A percentile compares a stretch with the other conserved stretches of the same genome.
These are phyloP conservation scores for Narcine bancroftii DNA, from an alignment of 2,113 vertebrate genomes.

Conservation along the genomic window DNA sequence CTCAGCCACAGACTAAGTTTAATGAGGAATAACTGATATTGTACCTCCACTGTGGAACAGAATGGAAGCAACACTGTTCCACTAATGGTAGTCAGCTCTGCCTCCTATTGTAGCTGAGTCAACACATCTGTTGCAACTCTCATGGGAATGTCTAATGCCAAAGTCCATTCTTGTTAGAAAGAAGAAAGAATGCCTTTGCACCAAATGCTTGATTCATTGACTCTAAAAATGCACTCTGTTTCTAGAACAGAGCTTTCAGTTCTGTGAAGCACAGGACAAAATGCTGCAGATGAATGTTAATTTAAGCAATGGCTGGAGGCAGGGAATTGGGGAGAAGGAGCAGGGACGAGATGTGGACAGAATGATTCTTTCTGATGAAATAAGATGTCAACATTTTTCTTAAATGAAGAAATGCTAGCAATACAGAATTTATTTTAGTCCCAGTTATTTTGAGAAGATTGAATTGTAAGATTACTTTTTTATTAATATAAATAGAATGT, in stretches of 20 bases:
- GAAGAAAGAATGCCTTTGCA: not conserved
- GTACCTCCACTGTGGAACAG: not conserved
- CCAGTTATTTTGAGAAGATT: not conserved
- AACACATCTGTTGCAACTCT: not conserved
- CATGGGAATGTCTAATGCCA: not conserved
- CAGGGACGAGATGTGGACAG: not conserved
- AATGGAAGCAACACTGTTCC: not conserved
- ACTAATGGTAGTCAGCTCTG: not conserved
- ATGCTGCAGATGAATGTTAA: not conserved
- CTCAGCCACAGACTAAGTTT: not conserved
- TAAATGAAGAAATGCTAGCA: not conserved
- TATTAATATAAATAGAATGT: not conserved
- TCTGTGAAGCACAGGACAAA: not conserved
- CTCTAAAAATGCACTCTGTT: not conserved
- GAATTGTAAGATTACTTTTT: not conserved
- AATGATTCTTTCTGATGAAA: conserved; percentile 3
- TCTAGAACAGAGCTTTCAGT: not conserved
- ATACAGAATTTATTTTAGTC: not conserved
- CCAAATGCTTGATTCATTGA: not conserved
- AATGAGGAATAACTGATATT: not conserved
- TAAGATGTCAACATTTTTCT: not conserved
- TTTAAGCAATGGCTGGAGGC: not conserved
- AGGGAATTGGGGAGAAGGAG: not conserved
- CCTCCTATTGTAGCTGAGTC: not conserved
- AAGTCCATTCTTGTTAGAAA: not conserved